Evolutionary conservation across 2,797 vertebrate species (phyloP).

Genomic region (Platyrinchus mystaceus): DNA sequence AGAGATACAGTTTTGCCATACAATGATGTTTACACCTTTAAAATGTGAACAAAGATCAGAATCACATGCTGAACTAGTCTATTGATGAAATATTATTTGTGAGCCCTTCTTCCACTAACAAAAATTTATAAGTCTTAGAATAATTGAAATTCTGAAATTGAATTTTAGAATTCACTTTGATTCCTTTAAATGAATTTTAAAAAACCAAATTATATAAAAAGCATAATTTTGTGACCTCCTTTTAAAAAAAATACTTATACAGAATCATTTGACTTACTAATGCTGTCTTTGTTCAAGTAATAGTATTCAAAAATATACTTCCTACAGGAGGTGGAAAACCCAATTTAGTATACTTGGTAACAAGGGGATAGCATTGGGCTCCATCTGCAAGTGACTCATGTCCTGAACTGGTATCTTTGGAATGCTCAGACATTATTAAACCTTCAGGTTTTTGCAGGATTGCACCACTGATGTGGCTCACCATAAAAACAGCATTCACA

Average conservation of each 20-base stretch:
- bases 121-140: not conserved
- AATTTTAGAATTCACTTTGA: not conserved
- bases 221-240: not conserved
- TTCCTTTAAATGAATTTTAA: not conserved
- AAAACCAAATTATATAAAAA: not conserved
- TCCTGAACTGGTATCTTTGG: not conserved
- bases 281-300: slow-evolving; percentile 17
- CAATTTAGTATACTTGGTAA: not conserved
- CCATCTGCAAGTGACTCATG: not conserved
- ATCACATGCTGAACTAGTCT: not conserved
- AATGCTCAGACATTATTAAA: not conserved
- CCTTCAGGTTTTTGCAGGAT: not conserved
- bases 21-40: not conserved
- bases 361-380: not conserved
- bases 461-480: not conserved
- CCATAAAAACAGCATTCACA: not conserved
- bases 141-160: not conserved
- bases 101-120: not conserved
- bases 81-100: not conserved
- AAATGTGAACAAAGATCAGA: not conserved
- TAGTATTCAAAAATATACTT: slow-evolving; percentile 12
- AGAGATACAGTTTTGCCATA: not conserved
- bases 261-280: slow-evolving; percentile 27
- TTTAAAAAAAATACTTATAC: not conserved
- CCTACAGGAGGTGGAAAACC: not conserved